These are phyloP conservation scores for Sceloporus undulatus DNA, from an alignment of 2,113 vertebrate genomes.

Conservation along the genomic window DNA sequence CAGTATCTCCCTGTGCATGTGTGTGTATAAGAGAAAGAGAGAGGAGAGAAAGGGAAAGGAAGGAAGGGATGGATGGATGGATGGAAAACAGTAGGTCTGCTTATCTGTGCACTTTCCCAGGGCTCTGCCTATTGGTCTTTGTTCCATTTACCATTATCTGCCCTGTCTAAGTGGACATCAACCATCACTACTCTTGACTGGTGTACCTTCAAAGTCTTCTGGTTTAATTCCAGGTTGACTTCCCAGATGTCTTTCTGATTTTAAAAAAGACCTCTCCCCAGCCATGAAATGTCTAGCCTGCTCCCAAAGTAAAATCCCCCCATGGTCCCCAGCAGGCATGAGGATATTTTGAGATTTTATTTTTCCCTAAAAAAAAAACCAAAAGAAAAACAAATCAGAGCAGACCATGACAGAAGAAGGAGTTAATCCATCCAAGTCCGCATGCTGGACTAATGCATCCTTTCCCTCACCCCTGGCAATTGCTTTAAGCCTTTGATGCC, in stretches of 20 bases:
- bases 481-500: not conserved
- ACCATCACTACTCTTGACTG: not conserved
- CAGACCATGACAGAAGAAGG: no score
- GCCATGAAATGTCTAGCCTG: no score
- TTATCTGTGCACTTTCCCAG: not conserved
- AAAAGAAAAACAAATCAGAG: no score
- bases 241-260: no score
- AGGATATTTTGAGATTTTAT: no score
- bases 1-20: not conserved
- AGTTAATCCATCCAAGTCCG: not conserved
- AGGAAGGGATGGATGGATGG: not conserved
- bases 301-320: no score
- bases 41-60: not conserved
- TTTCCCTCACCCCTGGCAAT: not conserved
- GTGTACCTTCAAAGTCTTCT: not conserved
- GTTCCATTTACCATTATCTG: not conserved
- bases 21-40: not conserved
- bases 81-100: not conserved
- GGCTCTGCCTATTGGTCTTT: not conserved
- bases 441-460: not conserved
- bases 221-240: no score
- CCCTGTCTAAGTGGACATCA: not conserved
- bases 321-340: no score
- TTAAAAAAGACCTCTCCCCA: no score
- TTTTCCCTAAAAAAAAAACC: no score